These are phyloP conservation scores for Spodoptera litura DNA, from an alignment of 1,140 invertebrate genomes.

Conservation along the genomic window DNA sequence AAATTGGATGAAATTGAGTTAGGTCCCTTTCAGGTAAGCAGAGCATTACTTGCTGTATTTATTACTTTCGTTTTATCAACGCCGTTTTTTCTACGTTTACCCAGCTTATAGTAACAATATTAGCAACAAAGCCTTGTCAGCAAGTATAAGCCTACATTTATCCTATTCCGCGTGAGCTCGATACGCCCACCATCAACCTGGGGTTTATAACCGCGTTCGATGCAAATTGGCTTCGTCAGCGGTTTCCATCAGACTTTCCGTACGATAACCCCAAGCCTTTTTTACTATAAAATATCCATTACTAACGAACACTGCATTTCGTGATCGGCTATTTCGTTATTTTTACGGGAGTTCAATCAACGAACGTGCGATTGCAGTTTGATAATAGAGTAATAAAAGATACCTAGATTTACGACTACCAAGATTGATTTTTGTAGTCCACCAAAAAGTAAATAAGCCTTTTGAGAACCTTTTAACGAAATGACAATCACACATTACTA, in stretches of 20 bases:
- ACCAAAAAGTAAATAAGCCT: too few relatives aligned
- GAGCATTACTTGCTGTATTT: too few relatives aligned
- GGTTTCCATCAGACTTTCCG: constrained; percentile 37
- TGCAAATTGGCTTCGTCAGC: constrained; percentile 38
- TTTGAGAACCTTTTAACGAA: too few relatives aligned
- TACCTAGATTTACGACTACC: too few relatives aligned
- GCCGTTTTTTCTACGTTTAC: neutral
- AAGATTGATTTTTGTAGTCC: too few relatives aligned
- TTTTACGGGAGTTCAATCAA: neutral
- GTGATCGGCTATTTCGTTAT: constrained; percentile 20
- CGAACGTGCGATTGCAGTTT: neutral
- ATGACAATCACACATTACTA: too few relatives aligned
- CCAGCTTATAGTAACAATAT: neutral
- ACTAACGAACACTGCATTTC: constrained; percentile 19
- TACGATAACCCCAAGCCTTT: constrained; percentile 20
- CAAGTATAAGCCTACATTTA: constrained; percentile 5
- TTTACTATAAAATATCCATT: constrained; percentile 5
- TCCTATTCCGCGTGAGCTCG: constrained; percentile 6
- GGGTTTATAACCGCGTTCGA: constrained; percentile 20
- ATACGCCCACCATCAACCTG: constrained; percentile 24
- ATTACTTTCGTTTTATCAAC: neutral
- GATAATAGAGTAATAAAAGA: constrained; percentile 5
- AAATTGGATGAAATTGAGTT: too few relatives aligned
- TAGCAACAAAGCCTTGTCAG: constrained; percentile 12
- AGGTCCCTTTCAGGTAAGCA: too few relatives aligned